Percentiles rank a stretch among this genome's conserved stretches.
Evolutionary conservation across 2,888 invertebrate species (phyloP).

Genomic region (Boloria euphrosyne): DNA sequence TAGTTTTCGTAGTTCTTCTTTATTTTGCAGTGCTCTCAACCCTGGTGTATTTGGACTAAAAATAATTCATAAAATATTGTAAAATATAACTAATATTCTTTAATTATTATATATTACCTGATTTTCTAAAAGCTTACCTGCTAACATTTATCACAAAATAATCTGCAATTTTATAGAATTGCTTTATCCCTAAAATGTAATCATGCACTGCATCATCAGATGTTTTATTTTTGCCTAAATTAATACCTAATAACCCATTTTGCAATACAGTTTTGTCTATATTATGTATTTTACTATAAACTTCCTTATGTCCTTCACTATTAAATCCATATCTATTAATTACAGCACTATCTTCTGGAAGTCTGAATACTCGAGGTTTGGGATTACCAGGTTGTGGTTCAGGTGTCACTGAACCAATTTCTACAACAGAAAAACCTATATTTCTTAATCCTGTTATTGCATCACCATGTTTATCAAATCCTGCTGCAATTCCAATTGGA

Average conservation of each 20-base stretch:
- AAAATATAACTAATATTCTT: not conserved
- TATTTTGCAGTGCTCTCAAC: conserved; percentile 90
- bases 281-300: conserved; percentile 84
- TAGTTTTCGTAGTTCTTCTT: conserved; percentile 87
- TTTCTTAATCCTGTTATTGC: conserved; percentile 90
- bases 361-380: conserved; percentile 95
- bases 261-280: conserved; percentile 80
- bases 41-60: conserved; percentile 97
- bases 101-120: not conserved
- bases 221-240: conserved; percentile 97
- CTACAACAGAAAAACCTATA: conserved; percentile 97
- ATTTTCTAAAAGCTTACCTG: conserved; percentile 70
- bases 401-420: conserved; percentile 98
- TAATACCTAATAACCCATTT: conserved; percentile 91
- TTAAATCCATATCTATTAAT: conserved; percentile 97
- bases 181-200: conserved; percentile 92
- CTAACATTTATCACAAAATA: conserved; percentile 98
- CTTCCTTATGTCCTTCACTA: conserved; percentile 93
- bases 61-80: conserved; percentile 32
- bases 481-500: conserved; percentile 98
- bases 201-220: conserved; percentile 89
- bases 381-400: conserved; percentile 95
- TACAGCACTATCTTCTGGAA: conserved; percentile 92
- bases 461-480: conserved; percentile 98
- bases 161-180: conserved; percentile 92